Percentiles rank a stretch among this genome's conserved stretches.
Evolutionary conservation across 2,797 vertebrate genomes (phyloP).

Genomic region (Emys orbicularis): DNA sequence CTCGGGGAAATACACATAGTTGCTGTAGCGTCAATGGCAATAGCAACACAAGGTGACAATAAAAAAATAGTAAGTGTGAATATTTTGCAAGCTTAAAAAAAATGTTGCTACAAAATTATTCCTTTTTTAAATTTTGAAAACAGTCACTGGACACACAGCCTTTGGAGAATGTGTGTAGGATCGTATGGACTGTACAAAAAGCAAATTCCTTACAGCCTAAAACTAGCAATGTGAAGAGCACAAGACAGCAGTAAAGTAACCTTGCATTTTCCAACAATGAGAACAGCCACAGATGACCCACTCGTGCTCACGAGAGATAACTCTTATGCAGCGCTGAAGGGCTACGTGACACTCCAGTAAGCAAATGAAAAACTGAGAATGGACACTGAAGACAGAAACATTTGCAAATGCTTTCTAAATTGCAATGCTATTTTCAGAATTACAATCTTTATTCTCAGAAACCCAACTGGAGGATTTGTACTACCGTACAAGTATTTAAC

Average conservation of each 20-base stretch:
- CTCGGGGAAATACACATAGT: background rate
- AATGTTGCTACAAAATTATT: background rate
- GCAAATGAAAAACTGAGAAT: background rate
- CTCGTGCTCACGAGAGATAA: background rate
- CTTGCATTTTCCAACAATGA: background rate
- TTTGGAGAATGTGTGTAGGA: background rate
- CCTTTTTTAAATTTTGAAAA: background rate
- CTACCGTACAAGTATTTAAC: background rate
- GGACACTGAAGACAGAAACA: background rate
- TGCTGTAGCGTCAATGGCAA: background rate
- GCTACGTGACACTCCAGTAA: background rate
- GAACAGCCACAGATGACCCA: background rate
- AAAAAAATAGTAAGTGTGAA: background rate
- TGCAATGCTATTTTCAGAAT: slow-evolving; percentile 25
- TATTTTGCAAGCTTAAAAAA: background rate
- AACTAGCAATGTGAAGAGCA: background rate
- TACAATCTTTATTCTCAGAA: background rate
- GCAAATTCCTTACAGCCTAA: background rate
- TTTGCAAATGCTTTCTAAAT: slow-evolving; percentile 16
- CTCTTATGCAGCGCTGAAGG: background rate
- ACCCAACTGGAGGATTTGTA: slow-evolving; percentile 10
- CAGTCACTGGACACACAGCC: background rate
- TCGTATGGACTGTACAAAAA: background rate
- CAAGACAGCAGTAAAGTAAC: background rate
- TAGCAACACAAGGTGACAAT: too few relatives aligned